phyloP scores from a whole-genome alignment of 2,113 vertebrate genomes.

The Forbesichthys agassizii region DNA sequence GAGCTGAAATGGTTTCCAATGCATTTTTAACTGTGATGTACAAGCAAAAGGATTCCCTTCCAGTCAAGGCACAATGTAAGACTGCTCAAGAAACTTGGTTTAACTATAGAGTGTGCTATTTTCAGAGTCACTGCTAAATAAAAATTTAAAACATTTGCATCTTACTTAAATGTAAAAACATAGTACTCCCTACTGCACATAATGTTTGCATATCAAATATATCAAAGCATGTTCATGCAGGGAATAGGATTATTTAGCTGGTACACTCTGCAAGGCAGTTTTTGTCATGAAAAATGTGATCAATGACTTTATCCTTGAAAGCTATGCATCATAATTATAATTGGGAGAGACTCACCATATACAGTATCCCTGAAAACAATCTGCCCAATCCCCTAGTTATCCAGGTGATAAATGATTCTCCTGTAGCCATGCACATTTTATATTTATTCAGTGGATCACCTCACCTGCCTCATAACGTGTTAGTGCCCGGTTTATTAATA shows the following conservation, averaged over 20 bases:
- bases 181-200: too few species aligned
- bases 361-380: conserved; percentile 23
- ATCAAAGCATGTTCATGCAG: conserved; percentile 43
- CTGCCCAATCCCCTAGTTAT: conserved; percentile 30
- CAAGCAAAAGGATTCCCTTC: conserved; percentile 47
- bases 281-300: conserved; percentile 53
- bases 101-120: conserved; percentile 13
- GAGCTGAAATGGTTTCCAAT: conserved; percentile 53
- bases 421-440: conserved; percentile 18
- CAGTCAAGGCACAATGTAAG: conserved; percentile 53
- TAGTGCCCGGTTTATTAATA: too few species aligned
- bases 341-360: conserved; percentile 34
- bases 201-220: conserved; percentile 51
- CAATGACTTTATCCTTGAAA: conserved; percentile 49
- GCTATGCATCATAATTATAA: conserved; percentile 58
- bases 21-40: conserved; percentile 35
- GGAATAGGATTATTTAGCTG: conserved; percentile 9
- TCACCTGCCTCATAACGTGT: too few species aligned
- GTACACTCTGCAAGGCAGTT: conserved; percentile 24
- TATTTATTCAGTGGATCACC: conserved; percentile 23
- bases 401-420: conserved; percentile 50
- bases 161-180: too few species aligned
- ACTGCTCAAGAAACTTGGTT: conserved; percentile 52
- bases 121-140: conserved; percentile 17
- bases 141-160: too few species aligned